Percentiles rank a stretch among this genome's conserved stretches.
These are phyloP conservation scores for Phragmatobia fuliginosa DNA, from an alignment of 2,888 invertebrate genomes.

Conservation along the genomic window DNA sequence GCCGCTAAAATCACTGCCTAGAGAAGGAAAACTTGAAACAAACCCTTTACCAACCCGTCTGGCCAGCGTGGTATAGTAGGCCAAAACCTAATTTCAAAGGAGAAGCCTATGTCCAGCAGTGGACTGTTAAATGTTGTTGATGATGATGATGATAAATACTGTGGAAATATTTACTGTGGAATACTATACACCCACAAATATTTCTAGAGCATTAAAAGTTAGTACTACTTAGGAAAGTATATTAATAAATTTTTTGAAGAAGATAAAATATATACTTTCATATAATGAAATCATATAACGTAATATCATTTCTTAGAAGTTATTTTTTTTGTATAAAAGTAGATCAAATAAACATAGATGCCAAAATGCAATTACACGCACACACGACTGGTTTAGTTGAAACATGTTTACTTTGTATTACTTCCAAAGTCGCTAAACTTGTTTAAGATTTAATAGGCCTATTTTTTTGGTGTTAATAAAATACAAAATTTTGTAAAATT, in stretches of 20 bases:
- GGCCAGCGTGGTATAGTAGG: too few species aligned
- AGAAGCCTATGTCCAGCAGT: too few species aligned
- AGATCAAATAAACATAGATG: background rate
- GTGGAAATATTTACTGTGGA: background rate
- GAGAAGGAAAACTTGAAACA: too few species aligned
- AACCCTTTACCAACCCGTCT: too few species aligned
- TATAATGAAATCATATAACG: background rate
- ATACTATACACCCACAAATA: background rate
- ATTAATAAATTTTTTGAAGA: background rate
- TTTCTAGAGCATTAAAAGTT: background rate
- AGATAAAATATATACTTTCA: background rate
- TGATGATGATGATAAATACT: too few species aligned
- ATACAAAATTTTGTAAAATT: background rate
- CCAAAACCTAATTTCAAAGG: too few species aligned
- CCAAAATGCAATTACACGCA: background rate
- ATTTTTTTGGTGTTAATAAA: background rate
- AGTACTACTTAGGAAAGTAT: too few species aligned
- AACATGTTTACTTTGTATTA: background rate
- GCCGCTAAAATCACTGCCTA: too few species aligned
- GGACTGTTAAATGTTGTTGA: too few species aligned
- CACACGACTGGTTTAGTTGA: background rate
- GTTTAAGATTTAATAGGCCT: background rate
- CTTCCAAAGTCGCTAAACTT: background rate
- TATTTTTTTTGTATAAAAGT: too few species aligned
- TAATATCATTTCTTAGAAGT: too few species aligned